A percentile compares a stretch with the other conserved stretches of the same genome.
Conservation (phyloP, 2,797 vertebrate species). For the Microtus agrestis region DNA sequence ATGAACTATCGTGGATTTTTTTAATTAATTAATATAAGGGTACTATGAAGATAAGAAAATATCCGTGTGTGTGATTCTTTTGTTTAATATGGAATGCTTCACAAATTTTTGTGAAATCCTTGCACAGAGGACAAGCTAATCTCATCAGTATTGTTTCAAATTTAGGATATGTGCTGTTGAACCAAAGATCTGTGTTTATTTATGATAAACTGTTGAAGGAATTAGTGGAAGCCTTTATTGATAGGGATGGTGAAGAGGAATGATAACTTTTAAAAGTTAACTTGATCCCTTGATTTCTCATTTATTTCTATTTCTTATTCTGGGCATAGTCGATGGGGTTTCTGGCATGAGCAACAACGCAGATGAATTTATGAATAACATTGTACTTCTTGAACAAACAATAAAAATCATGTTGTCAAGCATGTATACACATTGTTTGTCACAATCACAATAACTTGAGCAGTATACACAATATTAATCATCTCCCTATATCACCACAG, state of each 20-base stretch:
- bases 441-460: no score
- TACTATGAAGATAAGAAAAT: no score
- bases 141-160: no score
- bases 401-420: background rate
- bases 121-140: no score
- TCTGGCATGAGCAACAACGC: background rate
- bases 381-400: background rate
- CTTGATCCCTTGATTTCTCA: background rate
- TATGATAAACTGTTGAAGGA: background rate
- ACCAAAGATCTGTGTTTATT: no score
- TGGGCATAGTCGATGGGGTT: accelerated
- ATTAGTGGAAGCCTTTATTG: background rate
- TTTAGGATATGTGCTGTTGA: no score
- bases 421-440: background rate
- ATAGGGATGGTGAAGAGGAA: accelerated
- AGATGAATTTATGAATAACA: no score
- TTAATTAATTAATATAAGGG: no score
- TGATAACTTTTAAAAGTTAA: background rate
- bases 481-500: background rate
- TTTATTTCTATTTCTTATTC: background rate
- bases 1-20: no score
- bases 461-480: background rate
- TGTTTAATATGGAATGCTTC: no score
- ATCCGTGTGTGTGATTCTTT: no score
- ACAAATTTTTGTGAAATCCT: no score